Percentiles rank a stretch among this genome's conserved stretches.
These are phyloP conservation scores for Opisthocomus hoazin DNA, from an alignment of 2,113 vertebrate species.

Conservation along the genomic window DNA sequence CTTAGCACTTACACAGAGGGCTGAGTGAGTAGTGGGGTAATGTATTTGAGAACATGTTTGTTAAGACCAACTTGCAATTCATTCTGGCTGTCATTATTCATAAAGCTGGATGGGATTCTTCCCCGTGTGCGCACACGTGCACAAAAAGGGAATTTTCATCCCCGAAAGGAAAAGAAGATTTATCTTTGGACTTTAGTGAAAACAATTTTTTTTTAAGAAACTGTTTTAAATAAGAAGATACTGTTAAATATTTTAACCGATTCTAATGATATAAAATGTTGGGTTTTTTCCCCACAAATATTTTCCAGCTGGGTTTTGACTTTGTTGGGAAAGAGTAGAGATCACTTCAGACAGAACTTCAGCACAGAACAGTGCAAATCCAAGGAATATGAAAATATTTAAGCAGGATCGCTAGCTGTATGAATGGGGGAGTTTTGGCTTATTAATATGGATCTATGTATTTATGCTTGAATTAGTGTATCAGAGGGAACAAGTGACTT, in stretches of 20 bases:
- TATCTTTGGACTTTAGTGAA: neutral
- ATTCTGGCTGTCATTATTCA: constrained; percentile 39
- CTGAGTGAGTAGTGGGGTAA: constrained; percentile 32
- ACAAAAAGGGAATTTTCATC: neutral
- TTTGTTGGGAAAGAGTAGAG: neutral
- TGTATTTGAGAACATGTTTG: constrained; percentile 52
- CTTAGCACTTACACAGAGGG: constrained; percentile 51
- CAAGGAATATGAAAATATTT: neutral
- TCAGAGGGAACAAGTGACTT: constrained; percentile 39
- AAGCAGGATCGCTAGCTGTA: neutral
- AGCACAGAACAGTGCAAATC: neutral
- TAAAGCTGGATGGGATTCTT: constrained; percentile 19
- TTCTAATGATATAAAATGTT: neutral
- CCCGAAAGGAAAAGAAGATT: neutral
- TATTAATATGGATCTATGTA: constrained; percentile 33
- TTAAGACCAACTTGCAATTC: constrained; percentile 54
- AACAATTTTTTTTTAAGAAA: neutral
- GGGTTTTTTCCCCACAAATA: neutral
- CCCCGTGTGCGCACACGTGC: neutral
- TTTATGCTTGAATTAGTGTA: constrained; percentile 53
- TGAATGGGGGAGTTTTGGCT: neutral
- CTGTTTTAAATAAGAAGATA: neutral
- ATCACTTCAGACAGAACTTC: neutral
- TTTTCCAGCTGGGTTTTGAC: neutral
- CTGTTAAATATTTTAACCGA: neutral